These are phyloP conservation scores for Albula goreensis DNA, from an alignment of 2,113 vertebrate species.

Conservation along the genomic window DNA sequence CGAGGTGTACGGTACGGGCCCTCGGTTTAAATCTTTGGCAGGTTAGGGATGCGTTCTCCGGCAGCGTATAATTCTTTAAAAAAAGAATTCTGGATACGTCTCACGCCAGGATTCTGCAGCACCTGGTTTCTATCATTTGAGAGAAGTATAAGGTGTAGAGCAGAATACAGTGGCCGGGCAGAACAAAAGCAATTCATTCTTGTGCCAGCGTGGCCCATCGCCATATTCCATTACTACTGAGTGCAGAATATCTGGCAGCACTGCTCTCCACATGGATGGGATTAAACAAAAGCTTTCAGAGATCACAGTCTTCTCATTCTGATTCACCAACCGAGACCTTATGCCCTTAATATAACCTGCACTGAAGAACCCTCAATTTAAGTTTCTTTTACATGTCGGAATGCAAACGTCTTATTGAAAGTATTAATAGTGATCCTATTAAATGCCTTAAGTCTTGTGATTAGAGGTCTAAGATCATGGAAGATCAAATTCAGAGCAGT, in stretches of 20 bases:
- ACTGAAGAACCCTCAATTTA: neutral
- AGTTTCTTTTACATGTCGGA: neutral
- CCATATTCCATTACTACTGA: neutral
- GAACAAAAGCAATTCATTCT: conserved; percentile 24
- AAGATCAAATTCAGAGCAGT: neutral
- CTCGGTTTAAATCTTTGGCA: conserved; percentile 29
- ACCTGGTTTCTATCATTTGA: conserved; percentile 20
- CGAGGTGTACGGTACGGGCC: neutral
- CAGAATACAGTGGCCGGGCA: neutral
- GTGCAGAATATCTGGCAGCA: conserved; percentile 20
- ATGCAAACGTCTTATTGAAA: too few relatives aligned
- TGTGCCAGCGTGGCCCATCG: conserved; percentile 24
- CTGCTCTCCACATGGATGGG: conserved; percentile 4
- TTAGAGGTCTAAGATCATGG: neutral
- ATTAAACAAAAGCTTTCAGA: neutral
- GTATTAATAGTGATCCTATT: neutral
- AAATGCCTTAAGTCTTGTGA: neutral
- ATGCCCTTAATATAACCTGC: neutral
- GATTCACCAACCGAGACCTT: neutral
- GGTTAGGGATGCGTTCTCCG: conserved; percentile 16
- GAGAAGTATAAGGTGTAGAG: conserved; percentile 24
- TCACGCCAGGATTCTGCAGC: conserved; percentile 23
- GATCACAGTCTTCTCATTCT: neutral
- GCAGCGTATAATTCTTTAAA: conserved; percentile 33
- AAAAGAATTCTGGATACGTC: conserved; percentile 10